phyloP scores from a whole-genome alignment of 2,888 invertebrate genomes.

The Nomada hirtipes region DNA sequence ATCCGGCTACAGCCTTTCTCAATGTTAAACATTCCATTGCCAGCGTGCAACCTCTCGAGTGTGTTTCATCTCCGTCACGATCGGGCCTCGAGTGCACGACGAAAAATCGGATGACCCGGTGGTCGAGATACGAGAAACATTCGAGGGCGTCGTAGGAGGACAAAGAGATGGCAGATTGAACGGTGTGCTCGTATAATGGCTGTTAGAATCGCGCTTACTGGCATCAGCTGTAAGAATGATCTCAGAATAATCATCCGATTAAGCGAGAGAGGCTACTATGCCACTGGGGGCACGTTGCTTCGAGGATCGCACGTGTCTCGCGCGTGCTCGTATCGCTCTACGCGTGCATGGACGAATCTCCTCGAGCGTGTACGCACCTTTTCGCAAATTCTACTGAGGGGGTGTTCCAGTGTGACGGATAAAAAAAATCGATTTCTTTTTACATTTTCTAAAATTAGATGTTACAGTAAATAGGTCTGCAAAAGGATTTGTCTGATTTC shows the following conservation, averaged over 20 bases:
- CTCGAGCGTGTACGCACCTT: too few relatives aligned
- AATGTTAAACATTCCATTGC: too few relatives aligned
- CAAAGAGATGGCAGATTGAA: constrained; percentile 49
- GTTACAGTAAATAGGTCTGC: too few relatives aligned
- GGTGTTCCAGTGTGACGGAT: too few relatives aligned
- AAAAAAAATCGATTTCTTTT: too few relatives aligned
- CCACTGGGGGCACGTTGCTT: constrained; percentile 70
- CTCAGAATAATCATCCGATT: constrained; percentile 83
- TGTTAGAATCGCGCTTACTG: constrained; percentile 56
- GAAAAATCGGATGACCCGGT: not conserved
- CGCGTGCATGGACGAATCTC: not conserved
- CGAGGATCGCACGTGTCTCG: constrained; percentile 47
- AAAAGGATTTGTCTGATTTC: too few relatives aligned
- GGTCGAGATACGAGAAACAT: not conserved
- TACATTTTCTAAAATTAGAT: too few relatives aligned
- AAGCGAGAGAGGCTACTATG: constrained; percentile 77
- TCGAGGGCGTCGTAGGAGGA: constrained; percentile 30
- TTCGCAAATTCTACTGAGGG: too few relatives aligned
- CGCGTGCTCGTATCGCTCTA: constrained; percentile 20
- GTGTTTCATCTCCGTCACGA: too few relatives aligned
- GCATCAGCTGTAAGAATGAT: constrained; percentile 78
- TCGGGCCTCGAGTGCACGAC: not conserved
- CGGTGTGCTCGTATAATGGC: constrained; percentile 54
- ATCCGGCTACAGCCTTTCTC: too few relatives aligned
- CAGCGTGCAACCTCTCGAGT: too few relatives aligned